Conservation (phyloP, 1,140 invertebrate genomes). For the Drosophila micromelanica region DNA sequence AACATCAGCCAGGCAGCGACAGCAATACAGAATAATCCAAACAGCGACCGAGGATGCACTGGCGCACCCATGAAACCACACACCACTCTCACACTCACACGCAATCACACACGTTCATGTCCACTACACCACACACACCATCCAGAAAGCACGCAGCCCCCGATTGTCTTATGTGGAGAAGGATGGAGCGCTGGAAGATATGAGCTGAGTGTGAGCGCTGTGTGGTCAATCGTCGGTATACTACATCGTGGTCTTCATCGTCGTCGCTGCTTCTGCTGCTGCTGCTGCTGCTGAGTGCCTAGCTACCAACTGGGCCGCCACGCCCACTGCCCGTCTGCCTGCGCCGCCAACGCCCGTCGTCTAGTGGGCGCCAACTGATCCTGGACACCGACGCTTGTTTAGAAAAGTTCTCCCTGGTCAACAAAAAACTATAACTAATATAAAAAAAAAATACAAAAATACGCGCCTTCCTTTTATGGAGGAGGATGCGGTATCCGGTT, state of each 20-base stretch:
- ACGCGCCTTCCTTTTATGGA: conserved; percentile 34
- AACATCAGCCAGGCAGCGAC: conserved; percentile 57
- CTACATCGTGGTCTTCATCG: conserved; percentile 18
- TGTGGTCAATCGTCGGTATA: conserved; percentile 30
- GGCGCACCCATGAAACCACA: conserved; percentile 31
- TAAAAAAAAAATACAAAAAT: not conserved
- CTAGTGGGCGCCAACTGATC: conserved; percentile 60
- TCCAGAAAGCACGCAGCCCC: conserved; percentile 37
- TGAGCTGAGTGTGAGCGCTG: conserved; percentile 23
- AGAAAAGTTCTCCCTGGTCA: conserved; percentile 36
- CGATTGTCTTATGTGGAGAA: conserved; percentile 32
- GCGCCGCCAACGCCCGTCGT: conserved; percentile 61
- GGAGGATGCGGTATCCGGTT: conserved; percentile 45
- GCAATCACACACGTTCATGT: conserved; percentile 27
- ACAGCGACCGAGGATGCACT: conserved; percentile 22
- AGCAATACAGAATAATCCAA: conserved; percentile 19
- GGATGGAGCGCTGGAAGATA: not conserved
- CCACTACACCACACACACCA: conserved; percentile 16
- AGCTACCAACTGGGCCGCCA: conserved; percentile 51
- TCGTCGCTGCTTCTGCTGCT: conserved; percentile 42
- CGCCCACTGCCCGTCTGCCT: conserved; percentile 60
- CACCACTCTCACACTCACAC: conserved; percentile 22
- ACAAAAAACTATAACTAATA: conserved; percentile 16
- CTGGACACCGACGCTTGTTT: conserved; percentile 72
- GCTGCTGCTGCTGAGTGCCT: conserved; percentile 69